Conservation (phyloP, 2,113 vertebrate genomes). For the Struthio camelus region DNA sequence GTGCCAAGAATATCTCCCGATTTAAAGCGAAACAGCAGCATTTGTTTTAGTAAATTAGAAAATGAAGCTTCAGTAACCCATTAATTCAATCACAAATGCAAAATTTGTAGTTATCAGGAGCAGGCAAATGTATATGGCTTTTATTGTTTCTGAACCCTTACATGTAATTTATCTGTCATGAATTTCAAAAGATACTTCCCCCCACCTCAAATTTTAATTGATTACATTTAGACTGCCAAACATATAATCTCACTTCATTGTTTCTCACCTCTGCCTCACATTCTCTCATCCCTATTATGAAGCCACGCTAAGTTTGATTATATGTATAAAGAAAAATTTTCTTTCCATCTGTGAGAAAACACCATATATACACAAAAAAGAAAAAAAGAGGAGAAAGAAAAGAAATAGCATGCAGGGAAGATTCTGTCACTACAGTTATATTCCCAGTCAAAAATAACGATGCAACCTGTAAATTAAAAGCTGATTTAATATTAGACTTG, state of each 20-base stretch:
- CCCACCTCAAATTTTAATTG: neutral
- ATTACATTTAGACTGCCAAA: neutral
- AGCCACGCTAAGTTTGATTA: neutral
- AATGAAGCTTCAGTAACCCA: conserved; percentile 32
- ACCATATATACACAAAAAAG: neutral
- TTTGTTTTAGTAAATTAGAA: conserved; percentile 48
- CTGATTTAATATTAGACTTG: neutral
- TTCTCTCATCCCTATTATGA: conserved; percentile 14
- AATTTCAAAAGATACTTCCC: conserved; percentile 1
- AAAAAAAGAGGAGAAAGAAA: neutral
- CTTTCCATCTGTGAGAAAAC: neutral
- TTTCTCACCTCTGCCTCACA: conserved; percentile 11
- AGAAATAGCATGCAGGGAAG: neutral
- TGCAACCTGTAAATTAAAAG: conserved; percentile 3
- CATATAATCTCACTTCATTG: neutral
- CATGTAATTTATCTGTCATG: neutral
- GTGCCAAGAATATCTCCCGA: conserved; percentile 35
- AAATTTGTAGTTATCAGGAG: neutral
- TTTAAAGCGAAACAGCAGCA: conserved; percentile 59
- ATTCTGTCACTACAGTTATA: neutral
- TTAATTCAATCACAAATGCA: neutral
- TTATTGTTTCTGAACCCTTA: neutral
- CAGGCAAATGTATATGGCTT: neutral
- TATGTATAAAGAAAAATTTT: neutral
- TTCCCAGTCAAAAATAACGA: neutral